Evolutionary conservation across 1,140 invertebrate genomes (phyloP), one percentile per base, ranked within the genome.

Genomic region (Ephestia elutella): DNA sequence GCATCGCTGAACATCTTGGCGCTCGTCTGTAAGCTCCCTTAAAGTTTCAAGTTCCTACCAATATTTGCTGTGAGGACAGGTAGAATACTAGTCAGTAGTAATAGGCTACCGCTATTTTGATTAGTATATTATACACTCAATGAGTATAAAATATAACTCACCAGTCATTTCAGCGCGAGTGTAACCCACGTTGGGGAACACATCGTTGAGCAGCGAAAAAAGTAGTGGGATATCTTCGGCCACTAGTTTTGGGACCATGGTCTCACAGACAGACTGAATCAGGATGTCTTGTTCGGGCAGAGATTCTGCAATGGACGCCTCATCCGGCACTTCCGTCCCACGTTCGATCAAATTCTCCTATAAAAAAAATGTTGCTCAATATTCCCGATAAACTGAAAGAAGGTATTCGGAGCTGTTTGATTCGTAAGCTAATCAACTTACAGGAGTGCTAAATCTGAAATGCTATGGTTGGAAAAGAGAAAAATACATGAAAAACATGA

Each of bases 211-310:
- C 32, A 99, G 89, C 49, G 97, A 99, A 90, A 98, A 98, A 19
- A 99, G 87, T 48, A 99, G 89, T 2, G 98, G 98, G 73, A 99
- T 99, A 89, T 99, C 99, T 88, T 99, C 98, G 54, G 98, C 98
- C 0, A 99, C 98, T 57, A 99, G 90, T 87, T 99, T 99, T 1
- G 99, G 99, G 25, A 99, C 98, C 96, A 99, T 98, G 0, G 98
- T 99, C 90, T 99, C 98, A 87, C 98, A 99, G 15, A 99, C 98
- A 7, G 96, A 98, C 87, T 99, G 98, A 62, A 99, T 99, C 30
- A 99, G 91, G 75, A 99, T 99, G 90, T 99, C 97, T 90, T 99
- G 97, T 89, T 99, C 98, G 0, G 96, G 96, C 30, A 99, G 89
- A 80, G 97, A 97, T 83, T 99, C 97, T 28, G 97, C 97, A 67